Evolutionary conservation across 2,888 invertebrate species (phyloP), one percentile per base, ranked within the genome.

Genomic region (Calameuta pallipes): DNA sequence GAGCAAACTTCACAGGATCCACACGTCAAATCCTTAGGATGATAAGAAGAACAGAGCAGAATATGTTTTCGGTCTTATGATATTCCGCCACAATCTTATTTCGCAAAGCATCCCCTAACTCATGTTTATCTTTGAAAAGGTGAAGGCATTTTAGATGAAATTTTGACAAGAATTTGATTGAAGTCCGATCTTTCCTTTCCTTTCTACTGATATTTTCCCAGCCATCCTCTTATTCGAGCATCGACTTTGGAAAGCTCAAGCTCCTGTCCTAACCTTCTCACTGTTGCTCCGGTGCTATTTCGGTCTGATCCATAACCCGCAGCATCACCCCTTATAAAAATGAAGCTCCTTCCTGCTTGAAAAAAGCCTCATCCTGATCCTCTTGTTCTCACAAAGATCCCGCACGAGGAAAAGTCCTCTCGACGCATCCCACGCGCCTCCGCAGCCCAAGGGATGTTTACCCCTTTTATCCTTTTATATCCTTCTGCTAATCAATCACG

Each of bases 91-190:
- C 23, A 15, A 56, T 9, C 9, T 23, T 9, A 23, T 56, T 23
- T 56, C 6, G 9, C 23, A 56, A 56, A 23, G 41, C 41, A 23
- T 41, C 23, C 23, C 23, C 56, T 23, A 23, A 9, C 15, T 23
- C 15, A 6, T 56, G 56, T 23, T 23, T 23, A 56, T 9, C 56
- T 56, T 23, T 23, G 23, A 56, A 56, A 23, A 23, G 23, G 9
- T 56, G 9, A 9, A 2, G 80, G 75, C 76, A 76, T 73, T 68
- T 34, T 41, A 70, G 75, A 78, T 36, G 79, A 80, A 80, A 83
- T 81, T 82, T 83, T 77, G 70, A 41, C 41, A 77, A 80, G 76
- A 82, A 81, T 79, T 80, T 80, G 75, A 81, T 80, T 83, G 78
- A 78, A 35, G 71, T 69, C 41, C 70, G 71, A 75, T 35, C 30